phyloP scores from a whole-genome alignment of 2,888 invertebrate genomes.

The Creontiades dilutus region DNA sequence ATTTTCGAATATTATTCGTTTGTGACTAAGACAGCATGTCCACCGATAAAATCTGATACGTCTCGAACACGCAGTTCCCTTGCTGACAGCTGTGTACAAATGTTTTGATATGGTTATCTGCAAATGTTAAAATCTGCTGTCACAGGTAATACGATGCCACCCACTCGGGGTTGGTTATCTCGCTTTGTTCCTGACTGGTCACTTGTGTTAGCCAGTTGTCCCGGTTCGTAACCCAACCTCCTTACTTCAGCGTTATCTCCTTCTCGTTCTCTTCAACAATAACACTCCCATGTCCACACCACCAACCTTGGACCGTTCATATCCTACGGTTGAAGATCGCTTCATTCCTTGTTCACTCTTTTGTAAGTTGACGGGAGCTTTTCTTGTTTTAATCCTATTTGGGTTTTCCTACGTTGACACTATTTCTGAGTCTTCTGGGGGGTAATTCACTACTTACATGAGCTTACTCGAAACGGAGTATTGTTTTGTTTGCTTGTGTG shows the following conservation, averaged over 20 bases:
- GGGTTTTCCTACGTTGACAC: not conserved
- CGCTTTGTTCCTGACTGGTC: conserved; percentile 59
- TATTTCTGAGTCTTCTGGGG: not conserved
- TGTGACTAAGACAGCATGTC: too few species aligned
- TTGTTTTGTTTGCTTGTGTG: too few species aligned
- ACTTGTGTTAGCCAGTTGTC: conserved; percentile 50
- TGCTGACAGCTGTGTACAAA: conserved; percentile 59
- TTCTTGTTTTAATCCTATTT: not conserved
- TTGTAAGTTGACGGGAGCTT: not conserved
- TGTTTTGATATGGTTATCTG: conserved; percentile 53
- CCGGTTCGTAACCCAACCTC: conserved; percentile 54
- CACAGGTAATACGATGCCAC: conserved; percentile 48
- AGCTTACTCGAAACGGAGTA: too few species aligned
- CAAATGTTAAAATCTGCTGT: conserved; percentile 44
- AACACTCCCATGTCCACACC: conserved; percentile 16
- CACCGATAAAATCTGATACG: conserved; percentile 25
- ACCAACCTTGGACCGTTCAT: not conserved
- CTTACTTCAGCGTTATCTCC: conserved; percentile 59
- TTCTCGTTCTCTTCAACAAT: conserved; percentile 23
- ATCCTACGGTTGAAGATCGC: not conserved
- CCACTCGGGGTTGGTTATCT: conserved; percentile 53
- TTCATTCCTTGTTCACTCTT: conserved; percentile 38
- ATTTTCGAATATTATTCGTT: too few species aligned
- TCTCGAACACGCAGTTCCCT: not conserved
- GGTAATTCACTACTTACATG: not conserved